Conservation (phyloP, 2,113 vertebrate species). For the Coracopsis vasa region DNA sequence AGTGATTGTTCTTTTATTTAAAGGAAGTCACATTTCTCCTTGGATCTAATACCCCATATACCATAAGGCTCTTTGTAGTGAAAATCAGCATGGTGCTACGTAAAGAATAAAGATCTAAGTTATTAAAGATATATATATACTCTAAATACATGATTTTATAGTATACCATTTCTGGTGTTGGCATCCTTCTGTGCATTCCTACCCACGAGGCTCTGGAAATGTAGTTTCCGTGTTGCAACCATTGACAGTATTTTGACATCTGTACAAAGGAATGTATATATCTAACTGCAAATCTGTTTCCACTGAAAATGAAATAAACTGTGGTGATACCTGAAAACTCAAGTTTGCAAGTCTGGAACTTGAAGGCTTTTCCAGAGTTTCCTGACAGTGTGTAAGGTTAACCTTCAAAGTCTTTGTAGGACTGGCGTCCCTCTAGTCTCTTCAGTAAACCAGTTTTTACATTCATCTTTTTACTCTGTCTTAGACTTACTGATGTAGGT, state of each 20-base stretch:
- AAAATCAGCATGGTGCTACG: background rate
- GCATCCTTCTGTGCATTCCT: background rate
- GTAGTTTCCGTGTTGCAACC: background rate
- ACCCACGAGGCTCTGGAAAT: background rate
- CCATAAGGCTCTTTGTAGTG: background rate
- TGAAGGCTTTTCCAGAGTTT: background rate
- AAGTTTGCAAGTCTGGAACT: background rate
- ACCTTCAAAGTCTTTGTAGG: background rate
- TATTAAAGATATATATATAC: background rate
- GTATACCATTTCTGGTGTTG: accelerated
- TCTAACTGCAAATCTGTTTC: background rate
- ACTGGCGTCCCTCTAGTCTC: background rate
- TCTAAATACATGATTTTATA: background rate
- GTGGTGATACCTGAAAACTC: background rate
- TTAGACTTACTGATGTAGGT: background rate
- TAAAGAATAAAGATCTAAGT: background rate
- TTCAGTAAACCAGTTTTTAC: background rate
- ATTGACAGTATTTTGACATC: background rate
- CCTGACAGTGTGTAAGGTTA: background rate
- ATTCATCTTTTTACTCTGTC: background rate
- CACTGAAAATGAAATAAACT: background rate
- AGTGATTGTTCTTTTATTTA: background rate
- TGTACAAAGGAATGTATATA: background rate
- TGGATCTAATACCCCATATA: background rate
- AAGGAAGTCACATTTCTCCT: background rate